Percentiles rank a stretch among this genome's conserved stretches.
Evolutionary conservation across 2,888 invertebrate species (phyloP).

Genomic region (Drosophila neonasuta): DNA sequence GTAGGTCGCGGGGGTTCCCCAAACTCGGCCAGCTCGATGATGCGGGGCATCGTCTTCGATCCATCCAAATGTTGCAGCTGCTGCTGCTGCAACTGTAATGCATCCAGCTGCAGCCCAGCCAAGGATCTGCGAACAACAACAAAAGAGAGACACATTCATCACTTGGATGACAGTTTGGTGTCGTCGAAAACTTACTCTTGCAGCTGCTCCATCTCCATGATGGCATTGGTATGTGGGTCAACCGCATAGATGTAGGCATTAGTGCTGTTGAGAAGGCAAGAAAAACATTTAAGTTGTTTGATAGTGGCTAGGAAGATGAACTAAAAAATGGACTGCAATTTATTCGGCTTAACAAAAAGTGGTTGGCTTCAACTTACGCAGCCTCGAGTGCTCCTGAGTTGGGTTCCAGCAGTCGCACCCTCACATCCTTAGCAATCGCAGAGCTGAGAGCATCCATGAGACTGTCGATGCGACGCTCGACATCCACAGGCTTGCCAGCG

Average conservation of each 20-base stretch:
- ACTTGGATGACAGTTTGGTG: background rate
- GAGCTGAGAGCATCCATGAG: slow-evolving; percentile 87
- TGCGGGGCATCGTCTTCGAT: slow-evolving; percentile 85
- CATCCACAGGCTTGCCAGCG: slow-evolving; percentile 88
- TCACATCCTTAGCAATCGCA: slow-evolving; percentile 90
- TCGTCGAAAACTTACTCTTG: slow-evolving; percentile 85
- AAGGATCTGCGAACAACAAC: slow-evolving; percentile 84
- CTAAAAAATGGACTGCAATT: too few species aligned
- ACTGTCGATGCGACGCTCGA: slow-evolving; percentile 87
- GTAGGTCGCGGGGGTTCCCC: slow-evolving; percentile 80
- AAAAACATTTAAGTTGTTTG: background rate
- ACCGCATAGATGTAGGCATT: slow-evolving; percentile 93
- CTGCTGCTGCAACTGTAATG: slow-evolving; percentile 66
- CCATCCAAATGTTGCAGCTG: slow-evolving; percentile 54
- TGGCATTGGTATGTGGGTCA: slow-evolving; percentile 90
- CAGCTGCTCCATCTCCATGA: slow-evolving; percentile 90
- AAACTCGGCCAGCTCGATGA: slow-evolving; percentile 84
- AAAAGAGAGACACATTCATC: background rate
- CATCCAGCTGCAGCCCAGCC: slow-evolving; percentile 74
- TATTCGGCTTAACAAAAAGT: too few species aligned
- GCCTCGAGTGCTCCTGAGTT: slow-evolving; percentile 84
- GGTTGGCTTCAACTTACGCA: slow-evolving; percentile 75
- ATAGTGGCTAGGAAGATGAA: too few species aligned
- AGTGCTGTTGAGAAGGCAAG: slow-evolving; percentile 84
- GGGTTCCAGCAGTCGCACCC: slow-evolving; percentile 90